Base-by-base conservation (phyloP, 2,888 invertebrate genomes). In the Netelia melanura region DNA sequence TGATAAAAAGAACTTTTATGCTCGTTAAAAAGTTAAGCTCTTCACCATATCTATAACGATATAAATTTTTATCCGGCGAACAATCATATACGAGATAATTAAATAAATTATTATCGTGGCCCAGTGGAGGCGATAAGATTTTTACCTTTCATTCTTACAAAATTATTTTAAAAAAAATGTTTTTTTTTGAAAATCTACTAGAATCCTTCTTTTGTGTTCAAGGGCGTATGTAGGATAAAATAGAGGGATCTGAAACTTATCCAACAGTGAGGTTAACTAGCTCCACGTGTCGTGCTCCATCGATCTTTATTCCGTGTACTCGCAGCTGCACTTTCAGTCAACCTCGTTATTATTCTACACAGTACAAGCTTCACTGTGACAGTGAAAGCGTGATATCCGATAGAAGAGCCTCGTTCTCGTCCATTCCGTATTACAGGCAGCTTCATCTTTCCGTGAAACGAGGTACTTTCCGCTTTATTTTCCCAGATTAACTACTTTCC, bases 391-490 rank as follows among this genome's bases (percentile, higher is more conserved):
- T 14, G 75, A 54, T 25, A 71, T 62, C 38, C n/a, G 71, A n/a
- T 17, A 38, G 23, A 61, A 70, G 38, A 68, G 38, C 70, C 62
- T 44, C 62, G 62, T 14, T 70, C 52, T 30, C 11, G 11, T 48
- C 14, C 48, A 48, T 14, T 48, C 14, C 56, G 82, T 85, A 82
- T 71, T 72, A 80, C 82, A 72, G 80, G 72, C 83, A 81, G 83
- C 86, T 87, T 87, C 86, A 87, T 89, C 85, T 81, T 83, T 88
- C 38, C 87, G 54, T 61, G 80, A 44, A 76, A 72, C 80, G 67
- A 61, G 62, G 81, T 76, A 77, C 80, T 80, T 85, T 85, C 72
- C 76, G 62, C 76, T 80, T 83, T 83, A 85, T 85, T 85, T 80
- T 72, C 85, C 58, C 72, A 83, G 85, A 85, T 85, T 70, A 85